phyloP scores from a whole-genome alignment of 2,113 vertebrate genomes.

The Rhabdornis inornatus region DNA sequence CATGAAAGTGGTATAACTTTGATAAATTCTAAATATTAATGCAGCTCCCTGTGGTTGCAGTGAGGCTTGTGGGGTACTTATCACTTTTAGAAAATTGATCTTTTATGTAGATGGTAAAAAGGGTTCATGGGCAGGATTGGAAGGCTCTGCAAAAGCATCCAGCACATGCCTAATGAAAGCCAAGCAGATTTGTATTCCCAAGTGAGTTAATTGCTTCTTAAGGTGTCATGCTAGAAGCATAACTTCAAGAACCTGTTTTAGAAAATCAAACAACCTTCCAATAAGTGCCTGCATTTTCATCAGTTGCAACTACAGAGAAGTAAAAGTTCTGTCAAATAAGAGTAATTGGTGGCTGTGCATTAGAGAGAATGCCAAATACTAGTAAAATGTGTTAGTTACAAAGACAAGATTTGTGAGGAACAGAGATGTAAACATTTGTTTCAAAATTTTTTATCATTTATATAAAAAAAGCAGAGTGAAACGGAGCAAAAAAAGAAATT shows the following conservation, averaged over 20 bases:
- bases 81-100: not conserved
- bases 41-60: not conserved
- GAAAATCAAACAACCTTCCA: not conserved
- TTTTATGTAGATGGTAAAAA: not conserved
- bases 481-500: not conserved
- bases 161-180: not conserved
- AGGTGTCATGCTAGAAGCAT: not conserved
- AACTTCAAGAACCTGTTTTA: not conserved
- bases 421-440: not conserved
- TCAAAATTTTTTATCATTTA: not conserved
- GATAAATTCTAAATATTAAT: not conserved
- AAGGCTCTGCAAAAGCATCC: not conserved
- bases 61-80: not conserved
- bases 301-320: not conserved
- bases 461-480: not conserved
- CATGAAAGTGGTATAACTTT: not conserved
- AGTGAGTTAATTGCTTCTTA: not conserved
- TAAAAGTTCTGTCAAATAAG: not conserved
- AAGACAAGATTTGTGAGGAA: not conserved
- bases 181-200: not conserved
- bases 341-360: not conserved
- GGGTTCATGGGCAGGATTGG: not conserved
- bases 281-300: not conserved
- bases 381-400: slow-evolving; percentile 23
- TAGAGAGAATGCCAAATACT: not conserved